Evolutionary conservation across 2,888 invertebrate genomes (phyloP), one percentile per base, ranked within the genome.

Genomic region (Microplitis manilae): DNA sequence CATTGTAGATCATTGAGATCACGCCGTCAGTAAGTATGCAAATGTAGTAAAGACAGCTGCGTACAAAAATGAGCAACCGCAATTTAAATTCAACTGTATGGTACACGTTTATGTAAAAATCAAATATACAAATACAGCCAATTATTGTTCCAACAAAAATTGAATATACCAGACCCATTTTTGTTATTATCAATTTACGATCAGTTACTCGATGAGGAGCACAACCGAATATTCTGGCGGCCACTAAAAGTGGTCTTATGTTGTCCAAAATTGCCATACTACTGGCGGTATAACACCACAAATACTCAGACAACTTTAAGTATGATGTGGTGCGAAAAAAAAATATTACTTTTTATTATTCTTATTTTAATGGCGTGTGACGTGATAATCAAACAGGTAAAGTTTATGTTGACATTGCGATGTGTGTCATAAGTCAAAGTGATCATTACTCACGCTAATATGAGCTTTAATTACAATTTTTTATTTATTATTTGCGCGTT

Each of bases 151-250:
- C 77, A 9, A 80, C 82, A 5, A 81, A 7, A 1, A 75, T n/a
- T 30, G 82, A 80, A 60, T 84, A 82, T 6, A 84, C n/a, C 40
- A 78, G 62, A 5, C 83, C 81, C 39, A 75, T 70, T 59, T 72
- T 83, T 61, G 81, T 84, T n/a, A 80, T 20, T 20, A 78, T 70
- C 8, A 85, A 70, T 39, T 85, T 79, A 60, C 79, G 65, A 30
- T 81, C 79, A 20, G 73, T 78, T 15, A 81, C 68, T 1, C 78
- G 71, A 71, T 83, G 83, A 15, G 76, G 77, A 2, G 80, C 71
- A 61, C 81, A 81, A 2, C 84, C 86, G 60, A 85, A 83, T n/a
- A 85, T 17, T 30, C 81, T 78, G 8, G 79, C 81, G 8, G 75
- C 80, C 59, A 78, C 59, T 20, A 85, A 81, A 50, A 86, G 74